phyloP scores from a whole-genome alignment of 2,797 vertebrate species.

The Salarias fasciatus region DNA sequence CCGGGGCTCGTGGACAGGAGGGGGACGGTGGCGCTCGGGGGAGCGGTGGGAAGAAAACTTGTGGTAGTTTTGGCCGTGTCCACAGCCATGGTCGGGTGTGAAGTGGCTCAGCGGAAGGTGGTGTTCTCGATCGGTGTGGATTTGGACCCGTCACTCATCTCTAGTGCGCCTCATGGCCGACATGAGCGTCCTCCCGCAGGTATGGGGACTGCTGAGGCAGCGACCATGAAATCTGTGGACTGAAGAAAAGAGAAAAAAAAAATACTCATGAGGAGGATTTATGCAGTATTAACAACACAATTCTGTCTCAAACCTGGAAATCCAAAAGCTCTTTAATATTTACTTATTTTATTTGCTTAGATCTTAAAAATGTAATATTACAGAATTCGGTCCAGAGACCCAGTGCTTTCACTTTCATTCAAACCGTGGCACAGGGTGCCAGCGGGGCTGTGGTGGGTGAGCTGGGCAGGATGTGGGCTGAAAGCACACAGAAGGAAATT shows the following conservation, averaged over 20 bases:
- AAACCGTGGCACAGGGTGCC: slow-evolving; percentile 50
- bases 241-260: slow-evolving; percentile 11
- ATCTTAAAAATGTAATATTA: slow-evolving; percentile 2
- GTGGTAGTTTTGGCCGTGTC: slow-evolving; percentile 55
- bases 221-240: slow-evolving; percentile 24
- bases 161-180: slow-evolving; percentile 40
- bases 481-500: slow-evolving; percentile 60
- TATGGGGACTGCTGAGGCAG: slow-evolving; percentile 40
- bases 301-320: no score
- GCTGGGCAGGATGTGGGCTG: slow-evolving; percentile 83
- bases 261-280: no score
- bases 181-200: slow-evolving; percentile 36
- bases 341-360: not conserved
- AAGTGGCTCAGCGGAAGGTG: slow-evolving; percentile 15
- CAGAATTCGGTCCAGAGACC: not conserved
- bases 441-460: slow-evolving; percentile 71
- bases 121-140: slow-evolving; percentile 19
- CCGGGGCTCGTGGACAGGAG: slow-evolving; percentile 59
- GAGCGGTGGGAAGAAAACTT: slow-evolving; percentile 59
- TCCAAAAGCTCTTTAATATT: no score
- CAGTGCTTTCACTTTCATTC: slow-evolving; percentile 39
- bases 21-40: slow-evolving; percentile 57
- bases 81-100: slow-evolving; percentile 62
- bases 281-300: no score
- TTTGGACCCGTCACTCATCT: slow-evolving; percentile 31